A percentile compares a stretch with the other conserved stretches of the same genome.
These are phyloP conservation scores for Acromyrmex echinatior DNA, from an alignment of 1,140 invertebrate genomes.

Conservation along the genomic window DNA sequence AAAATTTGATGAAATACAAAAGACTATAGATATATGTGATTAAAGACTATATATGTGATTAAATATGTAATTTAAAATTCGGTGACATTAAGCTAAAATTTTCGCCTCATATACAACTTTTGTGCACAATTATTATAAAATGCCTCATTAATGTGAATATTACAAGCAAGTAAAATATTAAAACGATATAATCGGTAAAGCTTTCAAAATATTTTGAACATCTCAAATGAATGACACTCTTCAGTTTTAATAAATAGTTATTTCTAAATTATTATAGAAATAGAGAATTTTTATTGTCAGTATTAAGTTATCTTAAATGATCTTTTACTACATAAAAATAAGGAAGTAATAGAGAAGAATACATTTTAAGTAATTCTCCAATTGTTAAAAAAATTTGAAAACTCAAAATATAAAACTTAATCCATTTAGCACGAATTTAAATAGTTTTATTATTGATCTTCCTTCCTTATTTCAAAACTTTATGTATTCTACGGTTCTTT, in stretches of 20 bases:
- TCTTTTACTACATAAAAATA: background rate
- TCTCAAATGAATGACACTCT: background rate
- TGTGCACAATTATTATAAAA: background rate
- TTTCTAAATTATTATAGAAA: too few species aligned
- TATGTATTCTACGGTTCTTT: background rate
- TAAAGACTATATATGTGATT: background rate
- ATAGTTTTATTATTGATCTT: background rate
- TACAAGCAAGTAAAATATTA: background rate
- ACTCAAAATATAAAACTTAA: background rate
- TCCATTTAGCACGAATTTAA: background rate
- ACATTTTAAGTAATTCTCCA: background rate
- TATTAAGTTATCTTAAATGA: background rate
- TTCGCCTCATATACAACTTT: background rate
- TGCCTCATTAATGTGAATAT: background rate
- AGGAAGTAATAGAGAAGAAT: background rate
- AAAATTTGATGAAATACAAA: slow-evolving; percentile 13
- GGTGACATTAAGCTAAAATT: background rate
- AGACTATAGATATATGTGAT: background rate
- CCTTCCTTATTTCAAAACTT: background rate
- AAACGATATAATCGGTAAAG: background rate
- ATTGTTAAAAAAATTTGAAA: background rate
- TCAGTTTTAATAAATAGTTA: background rate
- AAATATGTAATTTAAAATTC: slow-evolving; percentile 1
- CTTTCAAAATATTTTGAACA: background rate
- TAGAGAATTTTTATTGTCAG: background rate